A percentile compares a stretch with the other conserved stretches of the same genome.
Conservation (phyloP, 92 coral and sea anemone species). For the Metridium senile region DNA sequence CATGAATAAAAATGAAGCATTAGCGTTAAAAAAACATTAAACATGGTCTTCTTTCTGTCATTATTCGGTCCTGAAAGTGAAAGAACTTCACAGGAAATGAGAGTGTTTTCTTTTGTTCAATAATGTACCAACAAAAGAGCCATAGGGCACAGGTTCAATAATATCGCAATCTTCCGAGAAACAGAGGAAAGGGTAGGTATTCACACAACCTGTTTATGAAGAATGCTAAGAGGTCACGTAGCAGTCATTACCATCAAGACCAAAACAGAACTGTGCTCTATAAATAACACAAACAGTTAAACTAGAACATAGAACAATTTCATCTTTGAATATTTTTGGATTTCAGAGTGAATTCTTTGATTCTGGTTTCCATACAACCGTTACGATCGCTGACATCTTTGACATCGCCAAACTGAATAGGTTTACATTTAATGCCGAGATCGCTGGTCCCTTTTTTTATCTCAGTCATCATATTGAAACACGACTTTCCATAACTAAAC, state of each 20-base stretch:
- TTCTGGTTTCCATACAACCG: no score
- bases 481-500: no score
- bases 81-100: slow-evolving; percentile 1
- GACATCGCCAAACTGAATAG: no score
- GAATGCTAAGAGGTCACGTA: slow-evolving; percentile 7
- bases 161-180: slow-evolving; percentile 8
- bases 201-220: slow-evolving; percentile 19
- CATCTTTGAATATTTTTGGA: no score
- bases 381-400: no score
- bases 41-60: neutral
- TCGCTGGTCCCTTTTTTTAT: no score
- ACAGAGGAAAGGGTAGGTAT: slow-evolving; percentile 12
- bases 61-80: slow-evolving; percentile 8
- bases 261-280: neutral
- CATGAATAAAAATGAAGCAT: neutral
- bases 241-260: neutral
- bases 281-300: no score
- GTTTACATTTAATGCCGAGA: no score
- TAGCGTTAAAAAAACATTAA: neutral
- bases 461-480: no score
- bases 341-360: no score
- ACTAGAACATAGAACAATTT: no score
- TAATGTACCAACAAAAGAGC: neutral
- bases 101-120: neutral
- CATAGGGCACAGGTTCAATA: neutral